Evolutionary conservation across 2,888 invertebrate genomes (phyloP).

Genomic region (Plebejus melissa): DNA sequence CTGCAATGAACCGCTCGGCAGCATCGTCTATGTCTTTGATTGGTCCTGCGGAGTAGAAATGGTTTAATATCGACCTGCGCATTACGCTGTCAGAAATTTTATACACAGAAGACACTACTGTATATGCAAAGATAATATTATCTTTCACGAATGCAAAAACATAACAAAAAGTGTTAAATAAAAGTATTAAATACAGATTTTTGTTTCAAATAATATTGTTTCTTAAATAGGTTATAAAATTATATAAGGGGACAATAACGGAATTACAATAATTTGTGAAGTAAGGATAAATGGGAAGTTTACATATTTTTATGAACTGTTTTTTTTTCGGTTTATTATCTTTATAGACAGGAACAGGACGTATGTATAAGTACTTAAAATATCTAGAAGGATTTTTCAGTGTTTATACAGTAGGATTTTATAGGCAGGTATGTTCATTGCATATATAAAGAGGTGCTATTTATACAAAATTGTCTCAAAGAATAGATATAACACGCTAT

Average conservation of each 20-base stretch:
- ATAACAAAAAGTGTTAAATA: neutral
- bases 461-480: neutral
- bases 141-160: neutral
- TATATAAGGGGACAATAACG: too few species aligned
- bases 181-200: neutral
- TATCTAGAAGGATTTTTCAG: too few species aligned
- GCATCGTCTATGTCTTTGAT: constrained; percentile 69
- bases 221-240: neutral
- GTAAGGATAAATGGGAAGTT: too few species aligned
- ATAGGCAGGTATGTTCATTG: neutral
- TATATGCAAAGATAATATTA: neutral
- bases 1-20: constrained; percentile 68
- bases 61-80: neutral
- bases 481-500: neutral
- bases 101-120: neutral
- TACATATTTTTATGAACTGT: too few species aligned
- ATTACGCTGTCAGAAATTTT: neutral
- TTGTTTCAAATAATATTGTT: neutral
- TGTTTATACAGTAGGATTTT: neutral
- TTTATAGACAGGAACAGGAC: too few species aligned
- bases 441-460: neutral
- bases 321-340: too few species aligned
- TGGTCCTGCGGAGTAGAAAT: constrained; percentile 48
- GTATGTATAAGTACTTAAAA: too few species aligned
- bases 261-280: too few species aligned